These are phyloP conservation scores for Laspeyria flexula DNA, from an alignment of 2,888 invertebrate species.

Conservation along the genomic window DNA sequence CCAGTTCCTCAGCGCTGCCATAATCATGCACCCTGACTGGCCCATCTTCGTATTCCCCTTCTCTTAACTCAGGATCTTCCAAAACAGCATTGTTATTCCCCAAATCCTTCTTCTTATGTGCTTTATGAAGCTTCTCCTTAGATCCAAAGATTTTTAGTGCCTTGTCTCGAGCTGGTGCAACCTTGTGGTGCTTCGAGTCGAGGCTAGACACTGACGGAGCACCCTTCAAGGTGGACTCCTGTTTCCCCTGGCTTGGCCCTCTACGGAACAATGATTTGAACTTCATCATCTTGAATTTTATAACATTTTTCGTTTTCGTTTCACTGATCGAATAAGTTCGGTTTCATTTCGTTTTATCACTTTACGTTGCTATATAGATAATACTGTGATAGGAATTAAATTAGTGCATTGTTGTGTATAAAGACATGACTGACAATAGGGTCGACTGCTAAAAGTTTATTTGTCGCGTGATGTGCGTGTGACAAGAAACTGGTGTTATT, in stretches of 20 bases:
- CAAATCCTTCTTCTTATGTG: constrained; percentile 78
- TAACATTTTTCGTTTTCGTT: constrained; percentile 69
- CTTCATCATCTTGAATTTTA: constrained; percentile 92
- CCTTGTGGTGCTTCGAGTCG: constrained; percentile 87
- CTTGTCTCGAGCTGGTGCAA: constrained; percentile 79
- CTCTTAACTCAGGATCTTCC: constrained; percentile 79
- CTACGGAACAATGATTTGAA: constrained; percentile 96
- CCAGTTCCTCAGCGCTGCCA: constrained; percentile 79
- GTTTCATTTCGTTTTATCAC: constrained; percentile 51
- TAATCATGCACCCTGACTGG: constrained; percentile 66
- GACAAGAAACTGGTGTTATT: no score
- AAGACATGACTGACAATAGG: no score
- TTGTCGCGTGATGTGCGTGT: no score
- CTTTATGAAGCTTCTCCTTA: constrained; percentile 83
- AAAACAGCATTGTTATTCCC: constrained; percentile 81
- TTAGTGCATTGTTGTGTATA: constrained; percentile 22
- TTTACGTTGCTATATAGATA: constrained; percentile 30
- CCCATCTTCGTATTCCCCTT: constrained; percentile 73
- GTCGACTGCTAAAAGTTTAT: no score
- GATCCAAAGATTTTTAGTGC: constrained; percentile 82
- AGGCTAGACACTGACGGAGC: constrained; percentile 89
- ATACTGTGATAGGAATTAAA: constrained; percentile 54
- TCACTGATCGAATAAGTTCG: constrained; percentile 70
- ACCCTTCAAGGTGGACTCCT: constrained; percentile 84
- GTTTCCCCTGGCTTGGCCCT: constrained; percentile 89